These are phyloP conservation scores for Hepsetus odoe DNA, from an alignment of 2,113 vertebrate genomes.

Conservation along the genomic window DNA sequence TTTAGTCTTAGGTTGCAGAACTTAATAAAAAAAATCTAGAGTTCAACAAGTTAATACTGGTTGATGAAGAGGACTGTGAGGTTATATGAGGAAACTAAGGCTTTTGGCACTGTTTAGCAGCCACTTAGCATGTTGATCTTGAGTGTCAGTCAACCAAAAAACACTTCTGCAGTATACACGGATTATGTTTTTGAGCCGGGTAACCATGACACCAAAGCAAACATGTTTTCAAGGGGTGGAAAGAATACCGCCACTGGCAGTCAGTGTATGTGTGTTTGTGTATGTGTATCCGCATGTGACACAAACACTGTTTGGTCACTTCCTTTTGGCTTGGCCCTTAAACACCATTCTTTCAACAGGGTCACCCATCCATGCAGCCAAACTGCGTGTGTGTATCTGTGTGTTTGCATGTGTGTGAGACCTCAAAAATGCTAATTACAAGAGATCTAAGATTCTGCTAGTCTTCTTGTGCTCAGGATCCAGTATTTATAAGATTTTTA, in stretches of 20 bases:
- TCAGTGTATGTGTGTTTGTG: not conserved
- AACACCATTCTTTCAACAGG: constrained; percentile 11
- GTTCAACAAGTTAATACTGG: not conserved
- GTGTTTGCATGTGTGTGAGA: constrained; percentile 5
- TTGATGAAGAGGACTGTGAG: constrained; percentile 12
- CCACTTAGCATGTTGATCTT: constrained; percentile 21
- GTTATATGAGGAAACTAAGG: not conserved
- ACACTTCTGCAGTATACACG: constrained; percentile 25
- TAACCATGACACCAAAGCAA: constrained; percentile 41
- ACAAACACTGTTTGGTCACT: constrained; percentile 29
- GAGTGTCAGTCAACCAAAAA: constrained; percentile 3
- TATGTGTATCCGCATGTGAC: constrained; percentile 16
- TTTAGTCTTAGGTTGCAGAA: not conserved
- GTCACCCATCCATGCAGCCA: constrained; percentile 21
- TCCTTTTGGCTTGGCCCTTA: constrained; percentile 46
- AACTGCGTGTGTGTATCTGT: not conserved
- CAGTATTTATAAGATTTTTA: too few relatives aligned
- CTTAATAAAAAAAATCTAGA: not conserved
- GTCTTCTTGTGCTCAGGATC: too few relatives aligned
- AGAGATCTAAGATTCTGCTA: constrained; percentile 6
- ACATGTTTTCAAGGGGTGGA: constrained; percentile 34
- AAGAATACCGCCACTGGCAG: constrained; percentile 5
- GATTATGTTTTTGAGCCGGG: constrained; percentile 35
- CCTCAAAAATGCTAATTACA: not conserved
- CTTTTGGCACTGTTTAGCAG: constrained; percentile 26